Conservation (phyloP, 2,113 vertebrate genomes). For the Manacus vitellinus region DNA sequence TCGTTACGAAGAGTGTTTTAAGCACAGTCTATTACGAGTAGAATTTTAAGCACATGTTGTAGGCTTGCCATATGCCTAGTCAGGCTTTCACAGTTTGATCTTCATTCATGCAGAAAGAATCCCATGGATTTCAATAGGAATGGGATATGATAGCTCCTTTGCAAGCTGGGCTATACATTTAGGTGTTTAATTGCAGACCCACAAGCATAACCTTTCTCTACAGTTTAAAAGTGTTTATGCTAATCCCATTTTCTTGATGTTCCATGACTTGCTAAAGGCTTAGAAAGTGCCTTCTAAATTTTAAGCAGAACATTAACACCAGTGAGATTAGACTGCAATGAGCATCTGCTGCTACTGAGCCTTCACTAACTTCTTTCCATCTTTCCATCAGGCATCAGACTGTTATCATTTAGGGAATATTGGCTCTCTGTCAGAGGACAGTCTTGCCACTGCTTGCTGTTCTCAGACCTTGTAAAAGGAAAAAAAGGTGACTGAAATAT, state of each 20-base stretch:
- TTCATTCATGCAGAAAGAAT: background rate
- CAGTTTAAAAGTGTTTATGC: background rate
- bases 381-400: background rate
- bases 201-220: background rate
- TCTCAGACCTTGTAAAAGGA: background rate
- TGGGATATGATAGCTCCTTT: background rate
- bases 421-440: background rate
- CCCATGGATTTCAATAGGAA: background rate
- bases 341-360: background rate
- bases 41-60: background rate
- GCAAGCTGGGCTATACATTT: background rate
- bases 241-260: background rate
- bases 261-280: background rate
- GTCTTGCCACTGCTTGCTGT: background rate
- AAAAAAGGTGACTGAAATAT: background rate
- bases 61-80: background rate
- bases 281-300: background rate
- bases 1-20: background rate
- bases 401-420: background rate
- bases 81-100: background rate
- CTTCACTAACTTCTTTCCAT: background rate
- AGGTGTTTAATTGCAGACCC: background rate
- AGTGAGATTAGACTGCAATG: background rate
- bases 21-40: background rate
- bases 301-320: background rate